Evolutionary conservation across 1,140 invertebrate genomes (phyloP).

Genomic region (Melanaphis sacchari): DNA sequence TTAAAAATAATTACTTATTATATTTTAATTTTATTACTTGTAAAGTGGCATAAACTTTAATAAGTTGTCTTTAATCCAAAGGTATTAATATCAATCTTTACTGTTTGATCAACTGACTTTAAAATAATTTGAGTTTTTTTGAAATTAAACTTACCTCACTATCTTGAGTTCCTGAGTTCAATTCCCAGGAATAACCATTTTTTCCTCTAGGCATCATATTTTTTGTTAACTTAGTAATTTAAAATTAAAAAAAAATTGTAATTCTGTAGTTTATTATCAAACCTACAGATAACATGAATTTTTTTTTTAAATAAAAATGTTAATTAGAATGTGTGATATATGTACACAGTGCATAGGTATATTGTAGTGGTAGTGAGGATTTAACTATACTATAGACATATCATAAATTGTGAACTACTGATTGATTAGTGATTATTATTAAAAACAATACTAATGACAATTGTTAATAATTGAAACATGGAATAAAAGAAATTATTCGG

Average conservation of each 20-base stretch:
- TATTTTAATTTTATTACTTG: background rate
- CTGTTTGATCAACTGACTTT: background rate
- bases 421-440: too few relatives aligned
- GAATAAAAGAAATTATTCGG: background rate
- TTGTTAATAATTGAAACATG: background rate
- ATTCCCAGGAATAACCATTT: slow-evolving; percentile 51
- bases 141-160: slow-evolving; percentile 33
- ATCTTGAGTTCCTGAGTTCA: slow-evolving; percentile 49
- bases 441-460: background rate
- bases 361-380: background rate
- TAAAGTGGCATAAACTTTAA: background rate
- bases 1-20: background rate
- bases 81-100: background rate
- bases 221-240: background rate
- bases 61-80: background rate
- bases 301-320: background rate
- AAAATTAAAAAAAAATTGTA: background rate
- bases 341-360: background rate
- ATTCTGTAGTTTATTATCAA: background rate
- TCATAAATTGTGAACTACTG: background rate
- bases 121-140: background rate
- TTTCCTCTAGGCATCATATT: slow-evolving; percentile 52
- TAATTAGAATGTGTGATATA: background rate
- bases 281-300: background rate
- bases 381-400: background rate